Evolutionary conservation across 1,140 invertebrate genomes (phyloP), one percentile per base, ranked within the genome.

Genomic region (Cecropterus lyciades): DNA sequence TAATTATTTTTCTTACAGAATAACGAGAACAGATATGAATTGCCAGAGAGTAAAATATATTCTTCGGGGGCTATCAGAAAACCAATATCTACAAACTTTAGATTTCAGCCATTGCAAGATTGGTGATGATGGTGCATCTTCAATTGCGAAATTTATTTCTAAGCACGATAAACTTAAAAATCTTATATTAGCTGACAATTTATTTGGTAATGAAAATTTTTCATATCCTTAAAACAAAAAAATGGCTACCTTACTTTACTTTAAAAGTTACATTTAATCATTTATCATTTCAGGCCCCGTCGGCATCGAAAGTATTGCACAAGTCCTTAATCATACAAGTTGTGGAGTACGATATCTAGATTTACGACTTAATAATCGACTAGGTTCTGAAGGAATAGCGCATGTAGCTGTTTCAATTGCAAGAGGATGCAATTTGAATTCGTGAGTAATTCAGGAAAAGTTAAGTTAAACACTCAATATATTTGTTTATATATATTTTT

Each of bases 91-190:
- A 56, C 86, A 89, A 65, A 85, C 79, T 7, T 65, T 93, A 30
- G 93, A 93, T 69, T 90, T 93, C 52, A 92, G 92, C 62, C 92
- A 93, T 72, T 93, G 93, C 53, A 88, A 88, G 78, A 87, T 93
- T 65, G 80, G 71, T 1, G 89, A 93, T 70, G 82, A 90, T 13
- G 93, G 92, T 0, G 84, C 85, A 15, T 75, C 80, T 17, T 78
- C 77, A 24, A 73, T 93, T 16, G 85, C 87, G 24, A 93, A 92
- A 73, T 93, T 88, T 77, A 85, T 89, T 62, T 74, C 85, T 6
- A 85, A 85, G 59, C 85, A 87, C 72, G 82, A 89, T 8, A 83
- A 83, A 69, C 76, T 93, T 9, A 74, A 81, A 59, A 83, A 79
- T 72, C 62, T 93, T 46, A 78, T 92, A 43, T 75, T 93, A 49